phyloP scores from a whole-genome alignment of 1,140 invertebrate genomes.

The Lepidurus arcticus region DNA sequence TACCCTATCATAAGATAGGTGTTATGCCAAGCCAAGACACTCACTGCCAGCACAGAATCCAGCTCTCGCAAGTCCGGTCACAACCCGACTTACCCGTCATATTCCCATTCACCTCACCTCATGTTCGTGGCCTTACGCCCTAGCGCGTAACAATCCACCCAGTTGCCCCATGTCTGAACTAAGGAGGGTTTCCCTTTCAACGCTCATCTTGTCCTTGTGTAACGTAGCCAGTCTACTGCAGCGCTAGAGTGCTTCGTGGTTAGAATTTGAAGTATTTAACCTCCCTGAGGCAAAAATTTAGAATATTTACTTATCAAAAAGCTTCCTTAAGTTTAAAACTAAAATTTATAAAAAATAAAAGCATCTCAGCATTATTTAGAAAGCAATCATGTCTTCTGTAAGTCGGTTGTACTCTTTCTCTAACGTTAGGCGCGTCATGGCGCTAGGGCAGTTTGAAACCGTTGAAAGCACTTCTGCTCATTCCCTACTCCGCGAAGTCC shows the following conservation, averaged over 20 bases:
- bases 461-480: not conserved
- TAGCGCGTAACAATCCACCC: slow-evolving; percentile 20
- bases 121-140: slow-evolving; percentile 13
- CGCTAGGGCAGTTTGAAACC: not conserved
- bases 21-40: not conserved
- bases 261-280: no score
- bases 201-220: not conserved
- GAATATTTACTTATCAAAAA: no score
- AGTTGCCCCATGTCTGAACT: slow-evolving; percentile 9
- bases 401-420: no score
- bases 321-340: no score
- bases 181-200: not conserved
- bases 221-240: not conserved
- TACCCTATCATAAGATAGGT: not conserved
- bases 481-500: not conserved
- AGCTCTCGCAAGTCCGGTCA: slow-evolving; percentile 17
- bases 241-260: not conserved
- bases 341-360: no score
- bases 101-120: slow-evolving; percentile 21
- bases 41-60: not conserved
- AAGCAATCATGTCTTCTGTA: no score
- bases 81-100: slow-evolving; percentile 16
- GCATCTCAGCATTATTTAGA: no score
- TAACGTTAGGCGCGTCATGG: no score
- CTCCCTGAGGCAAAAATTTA: no score